phyloP scores from a whole-genome alignment of 2,113 vertebrate genomes.

The Odobenus rosmarus region DNA sequence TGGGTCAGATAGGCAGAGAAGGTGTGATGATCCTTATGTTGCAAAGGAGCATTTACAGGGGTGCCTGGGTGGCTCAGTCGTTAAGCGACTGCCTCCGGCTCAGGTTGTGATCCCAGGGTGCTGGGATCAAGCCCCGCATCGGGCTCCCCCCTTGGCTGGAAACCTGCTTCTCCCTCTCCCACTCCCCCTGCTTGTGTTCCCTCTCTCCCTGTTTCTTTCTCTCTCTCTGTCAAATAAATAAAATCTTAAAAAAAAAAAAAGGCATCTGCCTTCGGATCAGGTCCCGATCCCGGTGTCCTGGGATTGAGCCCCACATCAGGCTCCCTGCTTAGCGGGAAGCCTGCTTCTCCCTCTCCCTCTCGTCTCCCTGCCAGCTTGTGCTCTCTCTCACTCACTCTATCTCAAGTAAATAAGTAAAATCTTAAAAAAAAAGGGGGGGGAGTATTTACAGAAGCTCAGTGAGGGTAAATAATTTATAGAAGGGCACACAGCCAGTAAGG shows the following conservation, averaged over 20 bases:
- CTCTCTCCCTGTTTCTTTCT: too few species aligned
- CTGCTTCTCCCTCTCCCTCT: too few species aligned
- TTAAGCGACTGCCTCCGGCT: background rate
- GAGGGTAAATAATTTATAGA: background rate
- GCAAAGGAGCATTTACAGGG: background rate
- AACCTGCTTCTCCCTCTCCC: too few species aligned
- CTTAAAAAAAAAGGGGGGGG: too few species aligned
- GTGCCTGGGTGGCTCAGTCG: background rate
- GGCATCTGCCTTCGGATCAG: background rate
- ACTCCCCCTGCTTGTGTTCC: too few species aligned
- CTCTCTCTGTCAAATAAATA: background rate
- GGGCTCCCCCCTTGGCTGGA: background rate
- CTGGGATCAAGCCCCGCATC: background rate
- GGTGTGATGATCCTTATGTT: background rate
- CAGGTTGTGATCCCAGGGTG: background rate
- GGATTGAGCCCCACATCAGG: background rate
- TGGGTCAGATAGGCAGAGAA: background rate
- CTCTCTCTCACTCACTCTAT: too few species aligned
- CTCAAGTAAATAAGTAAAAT: too few species aligned
- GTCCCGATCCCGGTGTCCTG: background rate
- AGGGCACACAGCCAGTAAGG: background rate
- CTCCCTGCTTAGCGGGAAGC: background rate
- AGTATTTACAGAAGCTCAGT: background rate
- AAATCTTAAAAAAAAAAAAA: too few species aligned
- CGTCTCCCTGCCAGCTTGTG: too few species aligned